Evolutionary conservation across 2,797 vertebrate species (phyloP).

Genomic region (Chelmon rostratus): DNA sequence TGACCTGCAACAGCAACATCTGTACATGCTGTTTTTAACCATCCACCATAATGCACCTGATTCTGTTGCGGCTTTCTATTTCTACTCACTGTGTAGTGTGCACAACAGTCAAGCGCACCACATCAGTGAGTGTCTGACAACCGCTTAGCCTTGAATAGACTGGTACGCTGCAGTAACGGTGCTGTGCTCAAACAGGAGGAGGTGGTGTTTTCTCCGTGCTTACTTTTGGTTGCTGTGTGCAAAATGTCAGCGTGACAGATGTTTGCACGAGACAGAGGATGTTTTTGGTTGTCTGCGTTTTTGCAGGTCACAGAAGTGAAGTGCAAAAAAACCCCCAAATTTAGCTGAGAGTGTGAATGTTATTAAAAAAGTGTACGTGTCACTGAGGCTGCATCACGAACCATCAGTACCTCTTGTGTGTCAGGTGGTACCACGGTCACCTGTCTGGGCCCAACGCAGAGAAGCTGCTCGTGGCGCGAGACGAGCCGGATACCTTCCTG

Average conservation of each 20-base stretch:
- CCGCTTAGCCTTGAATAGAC: constrained; percentile 17
- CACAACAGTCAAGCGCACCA: constrained; percentile 8
- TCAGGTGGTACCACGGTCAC: constrained; percentile 98
- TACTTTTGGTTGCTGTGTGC: neutral
- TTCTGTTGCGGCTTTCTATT: constrained; percentile 40
- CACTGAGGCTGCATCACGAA: neutral
- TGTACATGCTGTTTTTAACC: constrained; percentile 32
- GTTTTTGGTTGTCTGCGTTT: neutral
- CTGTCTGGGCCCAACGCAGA: constrained; percentile 93
- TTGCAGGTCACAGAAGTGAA: constrained; percentile 12
- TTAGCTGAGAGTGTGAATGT: neutral
- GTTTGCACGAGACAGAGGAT: neutral
- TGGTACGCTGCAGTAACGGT: neutral
- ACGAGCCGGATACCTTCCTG: constrained; percentile 92
- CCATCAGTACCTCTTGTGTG: constrained; percentile 8
- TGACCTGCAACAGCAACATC: neutral
- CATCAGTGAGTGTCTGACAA: constrained; percentile 22
- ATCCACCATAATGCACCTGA: neutral
- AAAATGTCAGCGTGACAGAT: neutral
- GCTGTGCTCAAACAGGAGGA: neutral
- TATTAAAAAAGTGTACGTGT: neutral
- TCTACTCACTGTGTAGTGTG: neutral
- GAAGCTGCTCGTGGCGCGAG: constrained; percentile 89
- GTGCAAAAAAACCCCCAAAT: neutral
- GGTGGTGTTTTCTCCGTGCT: neutral